Evolutionary conservation across 2,797 vertebrate genomes (phyloP).

Genomic region (Aulostomus chinensis): DNA sequence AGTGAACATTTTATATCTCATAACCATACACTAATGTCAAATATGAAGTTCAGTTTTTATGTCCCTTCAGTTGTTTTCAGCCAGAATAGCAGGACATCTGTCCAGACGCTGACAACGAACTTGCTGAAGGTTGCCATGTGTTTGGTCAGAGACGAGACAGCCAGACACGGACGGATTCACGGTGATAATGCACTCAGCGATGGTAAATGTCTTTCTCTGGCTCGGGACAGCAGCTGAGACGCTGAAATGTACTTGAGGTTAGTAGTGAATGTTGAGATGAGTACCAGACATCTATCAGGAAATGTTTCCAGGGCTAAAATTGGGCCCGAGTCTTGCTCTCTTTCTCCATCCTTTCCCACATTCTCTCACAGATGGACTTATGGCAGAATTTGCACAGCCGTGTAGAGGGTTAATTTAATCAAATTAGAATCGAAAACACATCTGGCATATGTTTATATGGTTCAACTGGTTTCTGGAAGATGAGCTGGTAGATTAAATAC

Average conservation of each 20-base stretch:
- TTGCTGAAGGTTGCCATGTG: conserved; percentile 30
- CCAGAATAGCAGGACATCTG: neutral
- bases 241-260: conserved; percentile 50
- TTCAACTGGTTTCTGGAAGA: conserved; percentile 13
- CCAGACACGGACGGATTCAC: conserved; percentile 32
- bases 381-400: conserved; percentile 13
- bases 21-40: too few relatives aligned
- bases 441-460: conserved; percentile 17
- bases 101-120: conserved; percentile 12
- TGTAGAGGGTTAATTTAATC: conserved; percentile 23
- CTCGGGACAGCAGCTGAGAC: conserved; percentile 22
- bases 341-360: conserved; percentile 14
- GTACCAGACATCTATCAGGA: conserved; percentile 61
- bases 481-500: conserved; percentile 19
- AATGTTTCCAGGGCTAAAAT: conserved; percentile 53
- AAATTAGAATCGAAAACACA: conserved; percentile 37
- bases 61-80: conserved; percentile 11
- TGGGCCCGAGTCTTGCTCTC: conserved; percentile 21
- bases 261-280: conserved; percentile 41
- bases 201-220: conserved; percentile 57
- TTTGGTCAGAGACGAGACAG: conserved; percentile 45
- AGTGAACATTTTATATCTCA: too few relatives aligned
- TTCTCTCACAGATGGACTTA: conserved; percentile 20
- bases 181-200: conserved; percentile 38
- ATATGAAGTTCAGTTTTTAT: neutral